Base-by-base conservation (phyloP, 2,888 invertebrate species). In the Belgica antarctica region DNA sequence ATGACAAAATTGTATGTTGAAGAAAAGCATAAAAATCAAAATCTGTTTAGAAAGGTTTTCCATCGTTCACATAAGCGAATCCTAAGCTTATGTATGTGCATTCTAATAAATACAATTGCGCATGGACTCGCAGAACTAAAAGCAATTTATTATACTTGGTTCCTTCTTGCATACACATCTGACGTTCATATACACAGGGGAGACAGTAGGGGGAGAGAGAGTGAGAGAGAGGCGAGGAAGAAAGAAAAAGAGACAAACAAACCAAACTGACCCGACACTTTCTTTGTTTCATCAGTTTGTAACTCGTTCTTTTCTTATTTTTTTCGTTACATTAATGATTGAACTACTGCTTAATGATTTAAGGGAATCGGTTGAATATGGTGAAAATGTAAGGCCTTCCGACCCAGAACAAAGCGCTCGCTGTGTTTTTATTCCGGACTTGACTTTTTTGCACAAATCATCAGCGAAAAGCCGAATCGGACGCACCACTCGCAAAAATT, bases 191-290 rank as follows among this genome's bases (percentile, higher is more conserved):
- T 24, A 8, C 12, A 27, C 59, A 59, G 46, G 12, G 31, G 62
- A 34, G 63, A 17, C 34, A 36, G 65, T 27, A 27, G 15, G 27
- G 22, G 25, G 65, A 46, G 62, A 17, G 46, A 46, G 22, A 8
- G 7, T 8, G 22, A 25, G 25, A 22, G 28, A 34, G 34, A 28
- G 34, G 17, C 1, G 34, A 31, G 19, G 25, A n/a, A 46, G 47
- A 17, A 46, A 27, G 24, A 46, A 36, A 22, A 52, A 41, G 12
- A 52, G 52, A 52, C 52, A 52, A n/a, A 17, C 59, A 5, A 24
- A 65, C 65, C 25, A 65, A n/a, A n/a, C 65, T 65, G 65, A 65
- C 65, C 65, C 65, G 65, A 65, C 65, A 65, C 65, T 65, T 65
- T 65, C 65, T 65, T 65, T 65, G 65, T 65, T 65, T 47, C 27